Evolutionary conservation across 2,797 vertebrate species (phyloP).

Genomic region (Etheostoma nigrum): DNA sequence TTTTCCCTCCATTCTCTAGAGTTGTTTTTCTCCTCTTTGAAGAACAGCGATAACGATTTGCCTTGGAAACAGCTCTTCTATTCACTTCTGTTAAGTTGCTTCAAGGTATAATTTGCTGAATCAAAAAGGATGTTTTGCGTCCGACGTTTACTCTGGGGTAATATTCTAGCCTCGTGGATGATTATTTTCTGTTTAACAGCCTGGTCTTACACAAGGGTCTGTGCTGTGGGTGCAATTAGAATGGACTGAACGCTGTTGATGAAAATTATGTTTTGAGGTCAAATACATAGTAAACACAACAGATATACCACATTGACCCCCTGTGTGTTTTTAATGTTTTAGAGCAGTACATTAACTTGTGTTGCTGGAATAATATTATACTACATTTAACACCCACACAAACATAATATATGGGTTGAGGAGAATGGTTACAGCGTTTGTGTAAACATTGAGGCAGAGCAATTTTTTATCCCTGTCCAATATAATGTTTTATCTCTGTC

Average conservation of each 20-base stretch:
- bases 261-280: conserved; percentile 67
- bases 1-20: conserved; percentile 25
- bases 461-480: conserved; percentile 39
- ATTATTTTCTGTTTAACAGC: conserved; percentile 65
- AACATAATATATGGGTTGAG: conserved; percentile 58
- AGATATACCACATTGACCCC: conserved; percentile 48
- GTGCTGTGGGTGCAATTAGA: conserved; percentile 60
- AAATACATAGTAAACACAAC: conserved; percentile 61
- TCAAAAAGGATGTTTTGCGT: conserved; percentile 64
- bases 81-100: conserved; percentile 61
- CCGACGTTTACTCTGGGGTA: conserved; percentile 66
- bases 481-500: conserved; percentile 29
- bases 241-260: conserved; percentile 47
- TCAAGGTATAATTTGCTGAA: conserved; percentile 69
- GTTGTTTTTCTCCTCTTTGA: conserved; percentile 69
- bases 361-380: conserved; percentile 54
- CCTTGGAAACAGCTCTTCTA: conserved; percentile 59
- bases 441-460: conserved; percentile 49
- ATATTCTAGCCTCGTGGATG: conserved; percentile 53
- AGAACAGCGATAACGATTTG: conserved; percentile 68
- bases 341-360: conserved; percentile 48
- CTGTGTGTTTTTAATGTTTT: conserved; percentile 52
- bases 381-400: conserved; percentile 50
- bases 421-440: conserved; percentile 45
- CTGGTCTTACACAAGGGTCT: conserved; percentile 46